phyloP scores from a whole-genome alignment of 2,797 vertebrate genomes.

The Aulostomus chinensis region DNA sequence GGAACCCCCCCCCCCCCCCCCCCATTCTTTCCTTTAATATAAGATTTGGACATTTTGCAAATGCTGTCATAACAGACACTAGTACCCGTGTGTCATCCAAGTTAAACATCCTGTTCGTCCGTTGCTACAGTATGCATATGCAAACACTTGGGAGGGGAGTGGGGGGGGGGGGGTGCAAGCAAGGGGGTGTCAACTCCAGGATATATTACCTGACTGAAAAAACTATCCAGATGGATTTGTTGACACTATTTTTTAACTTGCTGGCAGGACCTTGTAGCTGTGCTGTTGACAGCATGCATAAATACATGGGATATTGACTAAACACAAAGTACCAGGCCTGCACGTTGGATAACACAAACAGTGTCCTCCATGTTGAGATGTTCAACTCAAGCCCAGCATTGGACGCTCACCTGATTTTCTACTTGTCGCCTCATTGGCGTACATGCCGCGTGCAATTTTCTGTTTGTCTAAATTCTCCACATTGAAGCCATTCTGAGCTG shows the following conservation, averaged over 20 bases:
- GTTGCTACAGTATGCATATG: conserved; percentile 28
- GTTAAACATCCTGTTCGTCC: conserved; percentile 53
- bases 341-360: conserved; percentile 1
- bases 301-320: conserved; percentile 52
- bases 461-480: conserved; percentile 5
- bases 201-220: conserved; percentile 64
- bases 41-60: conserved; percentile 37
- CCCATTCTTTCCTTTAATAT: conserved; percentile 10
- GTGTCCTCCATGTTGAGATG: no score
- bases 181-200: conserved; percentile 29
- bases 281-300: conserved; percentile 56
- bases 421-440: no score
- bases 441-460: no score
- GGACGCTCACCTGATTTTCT: no score
- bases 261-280: conserved; percentile 28
- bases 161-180: background rate
- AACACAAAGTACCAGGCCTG: conserved; percentile 48
- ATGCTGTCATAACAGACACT: conserved; percentile 36
- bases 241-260: conserved; percentile 55
- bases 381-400: no score
- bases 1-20: background rate
- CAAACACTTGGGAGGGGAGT: conserved; percentile 14
- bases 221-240: conserved; percentile 63
- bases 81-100: conserved; percentile 36
- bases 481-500: conserved; percentile 7